Percentiles rank a stretch among this genome's conserved stretches.
phyloP scores from a whole-genome alignment of 1,140 invertebrate species.

The Asbolus verrucosus region DNA sequence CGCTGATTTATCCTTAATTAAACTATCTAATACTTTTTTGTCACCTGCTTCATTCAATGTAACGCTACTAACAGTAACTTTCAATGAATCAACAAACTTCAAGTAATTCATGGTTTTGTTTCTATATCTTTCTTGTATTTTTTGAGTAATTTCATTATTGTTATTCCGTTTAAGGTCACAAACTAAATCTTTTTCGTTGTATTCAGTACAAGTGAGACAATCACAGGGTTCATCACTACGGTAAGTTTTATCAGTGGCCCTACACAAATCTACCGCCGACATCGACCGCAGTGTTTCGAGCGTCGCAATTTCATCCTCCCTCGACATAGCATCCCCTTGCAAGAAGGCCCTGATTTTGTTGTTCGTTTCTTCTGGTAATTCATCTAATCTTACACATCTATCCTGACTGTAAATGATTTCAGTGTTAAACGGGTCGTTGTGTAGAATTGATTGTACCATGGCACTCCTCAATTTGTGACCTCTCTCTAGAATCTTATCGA shows the following conservation, averaged over 20 bases:
- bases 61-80: conserved; percentile 57
- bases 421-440: conserved; percentile 59
- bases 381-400: conserved; percentile 34
- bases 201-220: conserved; percentile 53
- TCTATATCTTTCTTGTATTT: conserved; percentile 42
- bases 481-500: conserved; percentile 61
- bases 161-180: conserved; percentile 51
- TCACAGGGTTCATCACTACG: conserved; percentile 48
- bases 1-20: conserved; percentile 43
- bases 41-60: conserved; percentile 58
- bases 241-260: conserved; percentile 52
- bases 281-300: conserved; percentile 61
- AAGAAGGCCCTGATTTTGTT: conserved; percentile 55
- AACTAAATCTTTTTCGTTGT: conserved; percentile 54
- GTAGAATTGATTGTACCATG: conserved; percentile 60
- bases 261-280: conserved; percentile 58
- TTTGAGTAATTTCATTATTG: conserved; percentile 16
- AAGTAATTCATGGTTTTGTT: conserved; percentile 46
- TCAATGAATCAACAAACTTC: conserved; percentile 60
- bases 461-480: conserved; percentile 60
- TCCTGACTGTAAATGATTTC: conserved; percentile 48
- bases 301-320: conserved; percentile 59
- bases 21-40: conserved; percentile 51
- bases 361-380: conserved; percentile 37
- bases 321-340: conserved; percentile 59